These are phyloP conservation scores for Pomatostomus ruficeps DNA, from an alignment of 2,113 vertebrate species.

Conservation along the genomic window DNA sequence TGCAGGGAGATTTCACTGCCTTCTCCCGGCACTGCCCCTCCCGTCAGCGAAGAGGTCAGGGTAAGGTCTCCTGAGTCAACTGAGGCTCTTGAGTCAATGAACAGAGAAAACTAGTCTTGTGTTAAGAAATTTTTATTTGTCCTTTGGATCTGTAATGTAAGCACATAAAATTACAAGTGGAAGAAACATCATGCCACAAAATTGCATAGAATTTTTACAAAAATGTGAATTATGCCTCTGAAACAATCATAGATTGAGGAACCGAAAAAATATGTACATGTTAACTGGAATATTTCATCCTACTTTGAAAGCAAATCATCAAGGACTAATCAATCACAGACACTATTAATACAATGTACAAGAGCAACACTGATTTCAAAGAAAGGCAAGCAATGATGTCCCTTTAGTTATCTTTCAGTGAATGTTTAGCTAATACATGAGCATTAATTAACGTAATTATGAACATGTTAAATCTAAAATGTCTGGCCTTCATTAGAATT, in stretches of 20 bases:
- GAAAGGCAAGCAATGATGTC: slow-evolving; percentile 82
- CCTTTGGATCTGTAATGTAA: slow-evolving; percentile 83
- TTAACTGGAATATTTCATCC: slow-evolving; percentile 66
- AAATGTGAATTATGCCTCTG: slow-evolving; percentile 79
- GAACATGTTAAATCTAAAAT: slow-evolving; percentile 72
- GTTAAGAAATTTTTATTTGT: slow-evolving; percentile 85
- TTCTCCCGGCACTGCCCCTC: background rate
- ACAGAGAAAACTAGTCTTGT: slow-evolving; percentile 14
- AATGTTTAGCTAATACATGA: slow-evolving; percentile 73
- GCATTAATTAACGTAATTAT: slow-evolving; percentile 78
- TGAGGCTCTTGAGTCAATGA: background rate
- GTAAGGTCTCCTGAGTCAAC: background rate
- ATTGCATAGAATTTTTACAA: slow-evolving; percentile 90
- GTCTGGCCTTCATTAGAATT: slow-evolving; percentile 74
- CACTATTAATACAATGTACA: slow-evolving; percentile 79
- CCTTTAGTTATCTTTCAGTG: slow-evolving; percentile 77
- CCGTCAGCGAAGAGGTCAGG: fast-evolving
- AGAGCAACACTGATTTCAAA: slow-evolving; percentile 85
- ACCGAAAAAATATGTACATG: slow-evolving; percentile 77
- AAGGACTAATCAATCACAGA: slow-evolving; percentile 76
- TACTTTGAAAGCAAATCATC: slow-evolving; percentile 75
- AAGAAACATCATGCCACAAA: slow-evolving; percentile 89
- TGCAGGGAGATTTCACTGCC: background rate
- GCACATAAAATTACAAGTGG: slow-evolving; percentile 86
- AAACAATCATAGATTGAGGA: slow-evolving; percentile 74